Percentiles rank a stretch among this genome's conserved stretches.
Evolutionary conservation across 1,140 invertebrate species (phyloP).

Genomic region (Cotesia vestalis): DNA sequence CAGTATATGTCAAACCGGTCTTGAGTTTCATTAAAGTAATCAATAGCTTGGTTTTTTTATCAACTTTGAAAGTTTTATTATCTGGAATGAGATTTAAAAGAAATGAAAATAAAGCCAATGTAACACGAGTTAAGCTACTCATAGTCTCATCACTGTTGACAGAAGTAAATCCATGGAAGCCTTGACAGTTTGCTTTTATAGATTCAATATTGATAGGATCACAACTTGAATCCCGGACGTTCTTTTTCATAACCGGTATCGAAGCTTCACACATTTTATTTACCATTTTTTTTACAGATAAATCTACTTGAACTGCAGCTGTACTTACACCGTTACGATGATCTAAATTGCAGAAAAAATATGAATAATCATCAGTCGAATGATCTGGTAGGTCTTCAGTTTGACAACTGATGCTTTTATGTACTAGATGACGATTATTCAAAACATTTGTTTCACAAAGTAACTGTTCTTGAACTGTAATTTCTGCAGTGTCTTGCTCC

Average conservation of each 20-base stretch:
- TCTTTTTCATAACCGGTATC: conserved; percentile 1
- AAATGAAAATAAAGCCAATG: background rate
- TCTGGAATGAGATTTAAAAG: conserved; percentile 30
- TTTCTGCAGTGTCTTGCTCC: background rate
- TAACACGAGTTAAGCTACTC: background rate
- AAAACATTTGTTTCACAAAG: background rate
- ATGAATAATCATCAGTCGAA: background rate
- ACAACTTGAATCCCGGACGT: conserved; percentile 30
- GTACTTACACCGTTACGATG: conserved; percentile 19
- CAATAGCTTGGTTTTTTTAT: conserved; percentile 28
- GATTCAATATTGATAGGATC: conserved; percentile 29
- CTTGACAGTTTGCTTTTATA: conserved; percentile 3
- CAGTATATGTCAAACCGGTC: conserved; percentile 30
- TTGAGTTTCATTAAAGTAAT: conserved; percentile 39
- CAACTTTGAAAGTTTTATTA: conserved; percentile 12
- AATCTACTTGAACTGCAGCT: conserved; percentile 38
- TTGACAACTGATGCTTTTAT: conserved; percentile 28
- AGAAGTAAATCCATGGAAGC: conserved; percentile 6
- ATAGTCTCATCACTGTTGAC: background rate
- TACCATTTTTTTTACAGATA: conserved; percentile 8
- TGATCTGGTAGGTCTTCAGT: conserved; percentile 15
- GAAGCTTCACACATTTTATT: conserved; percentile 21
- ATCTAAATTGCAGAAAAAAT: conserved; percentile 32
- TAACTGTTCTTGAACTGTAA: background rate
- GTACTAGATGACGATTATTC: no score